These are phyloP conservation scores for Lissonota sp. DNA, from an alignment of 2,888 invertebrate species.

Conservation along the genomic window DNA sequence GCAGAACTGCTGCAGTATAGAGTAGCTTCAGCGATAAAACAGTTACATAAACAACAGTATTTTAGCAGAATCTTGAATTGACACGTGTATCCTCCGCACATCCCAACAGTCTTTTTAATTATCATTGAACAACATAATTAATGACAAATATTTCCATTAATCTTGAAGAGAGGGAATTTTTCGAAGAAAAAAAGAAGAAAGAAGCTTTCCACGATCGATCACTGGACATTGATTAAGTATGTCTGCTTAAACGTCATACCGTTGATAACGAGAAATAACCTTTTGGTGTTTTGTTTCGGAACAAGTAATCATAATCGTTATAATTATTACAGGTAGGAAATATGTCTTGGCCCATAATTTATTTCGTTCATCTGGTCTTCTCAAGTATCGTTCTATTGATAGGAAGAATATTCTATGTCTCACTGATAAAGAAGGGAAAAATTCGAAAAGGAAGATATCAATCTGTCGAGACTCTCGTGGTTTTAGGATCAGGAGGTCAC, in stretches of 20 bases:
- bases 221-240: background rate
- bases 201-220: background rate
- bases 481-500: constrained; percentile 95
- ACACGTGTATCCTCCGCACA: background rate
- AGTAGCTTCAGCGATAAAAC: too few species aligned
- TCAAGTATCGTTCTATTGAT: constrained; percentile 37
- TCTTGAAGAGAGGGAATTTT: background rate
- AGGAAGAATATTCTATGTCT: constrained; percentile 71
- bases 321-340: constrained; percentile 49
- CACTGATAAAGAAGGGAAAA: constrained; percentile 66
- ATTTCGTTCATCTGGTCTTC: constrained; percentile 3
- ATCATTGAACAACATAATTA: background rate
- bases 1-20: too few species aligned
- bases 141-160: background rate
- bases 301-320: constrained; percentile 5
- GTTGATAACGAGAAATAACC: background rate
- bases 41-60: too few species aligned
- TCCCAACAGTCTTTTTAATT: background rate
- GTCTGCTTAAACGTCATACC: background rate
- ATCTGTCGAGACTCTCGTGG: constrained; percentile 85
- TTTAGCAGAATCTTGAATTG: too few species aligned
- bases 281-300: background rate
- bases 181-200: background rate
- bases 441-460: constrained; percentile 34
- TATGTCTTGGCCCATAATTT: constrained; percentile 46